Base-by-base conservation (phyloP, 2,888 invertebrate genomes). In the Oithona nana region DNA sequence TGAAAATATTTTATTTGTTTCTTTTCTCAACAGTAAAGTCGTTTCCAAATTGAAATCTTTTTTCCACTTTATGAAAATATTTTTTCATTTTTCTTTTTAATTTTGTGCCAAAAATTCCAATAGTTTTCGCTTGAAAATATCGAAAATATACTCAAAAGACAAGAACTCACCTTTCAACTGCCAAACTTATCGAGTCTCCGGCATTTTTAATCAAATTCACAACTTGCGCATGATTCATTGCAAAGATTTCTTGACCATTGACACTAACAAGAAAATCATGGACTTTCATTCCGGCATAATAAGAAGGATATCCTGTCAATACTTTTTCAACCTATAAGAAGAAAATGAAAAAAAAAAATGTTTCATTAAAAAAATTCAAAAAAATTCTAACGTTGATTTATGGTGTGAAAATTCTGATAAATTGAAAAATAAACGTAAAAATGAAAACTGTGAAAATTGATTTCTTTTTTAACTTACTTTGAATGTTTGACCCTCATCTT, bases 251-350 rank as follows among this genome's bases (percentile, higher is more conserved):
- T 20, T 59, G 59, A 1, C 59, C 59, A 16, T 59, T n/a, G 49
- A 59, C 50, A 24, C 48, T 59, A 28, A 59, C 59, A n/a, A 59
- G 49, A 28, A 48, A 59, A 26, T 59, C 59, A 49, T 49, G 59
- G n/a, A 49, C 49, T 20, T 59, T 39, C n/a, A 59, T 24, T 22
- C 59, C 59, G 1, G 49, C 59, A 39, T 59, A 24, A 16, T 22
- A 16, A 24, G 59, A 48, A 6, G 59, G 49, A 20, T 24, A 59
- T 24, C 39, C 39, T 11, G 29, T 22, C 28, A 28, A n/a, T 8
- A 59, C 50, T 28, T 59, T 59, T n/a, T 59, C 59, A 50, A 59
- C 26, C 26, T 49, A 29, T 11, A 49, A 49, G 22, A 49, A 22
- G n/a, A 20, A 3, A 8, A 8, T n/a, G 20, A 49, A 3, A 8